phyloP scores from a whole-genome alignment of 2,797 vertebrate species.

The Neosalanx taihuensis region DNA sequence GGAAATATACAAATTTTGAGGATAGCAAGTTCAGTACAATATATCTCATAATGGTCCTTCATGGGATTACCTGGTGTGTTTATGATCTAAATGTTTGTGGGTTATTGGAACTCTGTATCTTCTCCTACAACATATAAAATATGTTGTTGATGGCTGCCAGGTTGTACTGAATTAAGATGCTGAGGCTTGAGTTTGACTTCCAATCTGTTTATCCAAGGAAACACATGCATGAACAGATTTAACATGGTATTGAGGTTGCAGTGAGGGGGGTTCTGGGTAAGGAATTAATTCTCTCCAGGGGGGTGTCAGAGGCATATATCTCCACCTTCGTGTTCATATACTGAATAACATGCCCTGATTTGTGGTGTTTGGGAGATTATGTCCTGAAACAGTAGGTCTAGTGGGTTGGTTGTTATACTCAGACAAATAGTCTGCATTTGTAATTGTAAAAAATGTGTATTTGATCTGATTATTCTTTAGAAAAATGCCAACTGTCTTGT shows the following conservation, averaged over 20 bases:
- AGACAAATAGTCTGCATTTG: slow-evolving; percentile 41
- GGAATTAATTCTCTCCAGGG: slow-evolving; percentile 54
- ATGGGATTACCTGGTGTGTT: too few species aligned
- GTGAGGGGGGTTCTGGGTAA: slow-evolving; percentile 37
- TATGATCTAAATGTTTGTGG: not conserved
- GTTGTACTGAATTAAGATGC: slow-evolving; percentile 38
- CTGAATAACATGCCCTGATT: slow-evolving; percentile 45
- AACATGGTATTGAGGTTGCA: slow-evolving; percentile 37
- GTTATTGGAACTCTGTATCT: not conserved
- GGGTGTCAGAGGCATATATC: slow-evolving; percentile 41
- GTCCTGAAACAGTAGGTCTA: slow-evolving; percentile 53
- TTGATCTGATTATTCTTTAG: slow-evolving; percentile 34
- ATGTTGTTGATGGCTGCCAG: not conserved
- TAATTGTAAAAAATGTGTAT: slow-evolving; percentile 46
- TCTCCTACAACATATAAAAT: slow-evolving; percentile 10
- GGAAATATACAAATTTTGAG: too few species aligned
- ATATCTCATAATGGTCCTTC: too few species aligned
- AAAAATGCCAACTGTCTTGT: not conserved
- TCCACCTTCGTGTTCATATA: slow-evolving; percentile 44
- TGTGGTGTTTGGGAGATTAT: slow-evolving; percentile 53
- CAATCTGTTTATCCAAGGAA: slow-evolving; percentile 49
- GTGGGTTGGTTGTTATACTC: slow-evolving; percentile 33
- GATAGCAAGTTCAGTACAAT: too few species aligned
- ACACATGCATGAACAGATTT: slow-evolving; percentile 51
- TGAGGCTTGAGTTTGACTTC: slow-evolving; percentile 50